Percentiles rank a stretch among this genome's conserved stretches.
Conservation (phyloP, 2,797 vertebrate species). For the Sebastes cheni region DNA sequence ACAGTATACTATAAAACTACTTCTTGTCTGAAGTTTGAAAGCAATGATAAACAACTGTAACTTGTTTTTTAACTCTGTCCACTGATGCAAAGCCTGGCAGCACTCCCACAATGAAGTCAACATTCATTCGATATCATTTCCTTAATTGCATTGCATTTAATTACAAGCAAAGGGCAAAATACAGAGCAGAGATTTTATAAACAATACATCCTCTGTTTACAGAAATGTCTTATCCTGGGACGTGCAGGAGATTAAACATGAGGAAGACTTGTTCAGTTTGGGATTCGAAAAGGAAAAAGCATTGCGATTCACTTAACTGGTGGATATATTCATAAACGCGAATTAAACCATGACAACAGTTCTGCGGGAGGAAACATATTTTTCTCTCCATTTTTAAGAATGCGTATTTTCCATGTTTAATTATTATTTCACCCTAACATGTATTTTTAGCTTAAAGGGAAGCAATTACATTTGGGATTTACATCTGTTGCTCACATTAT, state of each 20-base stretch:
- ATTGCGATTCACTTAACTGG: neutral
- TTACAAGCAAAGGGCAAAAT: slow-evolving; percentile 31
- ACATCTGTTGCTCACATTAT: neutral
- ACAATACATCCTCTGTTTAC: slow-evolving; percentile 57
- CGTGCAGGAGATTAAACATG: slow-evolving; percentile 32
- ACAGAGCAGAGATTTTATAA: slow-evolving; percentile 23
- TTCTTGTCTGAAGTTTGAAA: neutral
- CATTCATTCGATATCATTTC: slow-evolving; percentile 44
- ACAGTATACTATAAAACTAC: no score
- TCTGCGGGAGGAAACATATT: neutral
- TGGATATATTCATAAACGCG: neutral
- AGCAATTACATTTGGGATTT: neutral
- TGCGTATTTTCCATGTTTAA: neutral
- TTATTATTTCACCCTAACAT: neutral
- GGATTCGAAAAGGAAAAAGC: neutral
- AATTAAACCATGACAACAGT: neutral
- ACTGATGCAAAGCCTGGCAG: slow-evolving; percentile 16
- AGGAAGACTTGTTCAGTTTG: slow-evolving; percentile 12
- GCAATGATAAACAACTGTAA: neutral
- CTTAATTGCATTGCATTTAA: slow-evolving; percentile 48
- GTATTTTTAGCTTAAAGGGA: neutral
- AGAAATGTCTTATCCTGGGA: slow-evolving; percentile 36
- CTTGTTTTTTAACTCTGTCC: neutral
- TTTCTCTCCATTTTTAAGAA: neutral
- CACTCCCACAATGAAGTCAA: slow-evolving; percentile 22